Evolutionary conservation across 2,797 vertebrate species (phyloP), one percentile per base, ranked within the genome.

Genomic region (Macrochelys suwanniensis): DNA sequence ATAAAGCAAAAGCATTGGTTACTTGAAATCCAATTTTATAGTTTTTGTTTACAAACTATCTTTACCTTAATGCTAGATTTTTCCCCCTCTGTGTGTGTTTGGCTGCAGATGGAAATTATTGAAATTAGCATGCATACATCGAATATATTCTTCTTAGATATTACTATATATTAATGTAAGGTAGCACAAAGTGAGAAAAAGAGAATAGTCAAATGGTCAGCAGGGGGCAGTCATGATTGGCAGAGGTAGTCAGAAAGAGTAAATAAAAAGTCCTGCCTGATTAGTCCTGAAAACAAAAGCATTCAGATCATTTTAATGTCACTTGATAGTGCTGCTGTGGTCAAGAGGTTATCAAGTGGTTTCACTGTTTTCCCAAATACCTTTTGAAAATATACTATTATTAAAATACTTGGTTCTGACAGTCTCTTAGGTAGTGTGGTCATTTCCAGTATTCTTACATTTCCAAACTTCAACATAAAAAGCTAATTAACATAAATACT

Each of bases 141-240:
- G 92, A 28, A 68, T 85, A 54, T 4, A 2, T 53, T 65, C 76
- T 88, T 49, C 84, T 65, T 59, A 71, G 82, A 82, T 90, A 78
- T 96, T 94, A 95, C 56, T 92, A 89, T 53, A 76, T 85, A 26
- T 53, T 51, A 16, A 49, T 88, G 37, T 31, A 25, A 50, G 26
- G 37, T 28, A 11, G 19, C 56, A 80, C 80, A 54, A 53, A n/a
- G 26, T 37, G 45, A 31, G 42, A 77, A 9, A 19, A 57, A 31
- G 80, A 37, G 31, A 53, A 28, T 1, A 88, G 88, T 88, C 85
- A n/a, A 82, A 47, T 89, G 84, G 85, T 84, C 90, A 59, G 57
- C 85, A 95, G 94, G 51, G 90, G 92, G 61, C 89, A 45, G 82
- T 71, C 91, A 88, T 28, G 50, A 28, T 42, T 87, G 86, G 56